Evolutionary conservation across 2,797 vertebrate genomes (phyloP).

Genomic region (Loris lydekkerianus): DNA sequence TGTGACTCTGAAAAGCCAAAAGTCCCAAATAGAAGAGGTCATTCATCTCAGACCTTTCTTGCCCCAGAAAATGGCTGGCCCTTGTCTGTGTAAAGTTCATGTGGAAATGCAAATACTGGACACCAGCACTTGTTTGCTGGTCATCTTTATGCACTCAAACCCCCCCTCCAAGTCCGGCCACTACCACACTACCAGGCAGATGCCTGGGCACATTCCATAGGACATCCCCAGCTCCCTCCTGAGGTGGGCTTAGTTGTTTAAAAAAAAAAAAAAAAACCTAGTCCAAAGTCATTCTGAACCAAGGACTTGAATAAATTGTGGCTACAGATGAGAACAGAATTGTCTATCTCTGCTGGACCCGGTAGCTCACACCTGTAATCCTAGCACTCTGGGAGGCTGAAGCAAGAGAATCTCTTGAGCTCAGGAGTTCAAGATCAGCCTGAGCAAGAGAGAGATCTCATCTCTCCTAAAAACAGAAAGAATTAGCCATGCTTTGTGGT

Average conservation of each 20-base stretch:
- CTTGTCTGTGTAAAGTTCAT: not conserved
- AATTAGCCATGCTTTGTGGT: no score
- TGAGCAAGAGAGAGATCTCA: no score
- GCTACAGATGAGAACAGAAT: not conserved
- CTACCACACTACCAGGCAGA: not conserved
- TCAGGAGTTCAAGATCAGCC: no score
- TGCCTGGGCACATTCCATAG: not conserved
- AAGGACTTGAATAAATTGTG: not conserved
- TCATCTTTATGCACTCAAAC: not conserved
- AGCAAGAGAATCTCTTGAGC: no score
- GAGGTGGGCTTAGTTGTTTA: not conserved
- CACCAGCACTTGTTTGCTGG: not conserved
- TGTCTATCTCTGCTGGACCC: not conserved
- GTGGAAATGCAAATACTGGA: not conserved
- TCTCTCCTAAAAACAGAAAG: no score
- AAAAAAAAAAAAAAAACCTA: not conserved
- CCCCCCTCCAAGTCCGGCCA: not conserved
- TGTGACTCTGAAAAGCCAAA: not conserved
- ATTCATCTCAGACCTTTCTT: not conserved
- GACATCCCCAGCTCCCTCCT: not conserved
- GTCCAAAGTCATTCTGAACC: slow-evolving; percentile 15
- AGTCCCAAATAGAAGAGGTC: not conserved
- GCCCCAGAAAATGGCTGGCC: not conserved
- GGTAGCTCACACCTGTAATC: no score
- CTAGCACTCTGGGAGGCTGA: no score